phyloP scores from a whole-genome alignment of 2,113 vertebrate species.

The Megaceryle torquata region DNA sequence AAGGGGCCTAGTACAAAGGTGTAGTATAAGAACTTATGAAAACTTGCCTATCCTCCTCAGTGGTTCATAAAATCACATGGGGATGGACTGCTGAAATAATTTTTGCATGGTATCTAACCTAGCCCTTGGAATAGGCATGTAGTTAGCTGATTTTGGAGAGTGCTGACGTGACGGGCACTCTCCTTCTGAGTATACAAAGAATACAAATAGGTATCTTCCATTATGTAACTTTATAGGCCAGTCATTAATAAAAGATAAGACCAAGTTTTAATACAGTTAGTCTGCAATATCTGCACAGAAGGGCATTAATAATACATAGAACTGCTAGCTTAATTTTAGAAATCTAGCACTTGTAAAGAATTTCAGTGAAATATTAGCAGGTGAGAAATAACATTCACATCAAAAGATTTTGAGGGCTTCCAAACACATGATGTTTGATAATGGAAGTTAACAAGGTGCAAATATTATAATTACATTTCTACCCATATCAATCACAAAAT shows the following conservation, averaged over 20 bases:
- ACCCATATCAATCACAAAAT: not conserved
- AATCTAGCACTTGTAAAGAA: not conserved
- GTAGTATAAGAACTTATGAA: not conserved
- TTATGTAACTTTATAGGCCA: not conserved
- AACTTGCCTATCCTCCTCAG: not conserved
- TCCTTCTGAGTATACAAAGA: not conserved
- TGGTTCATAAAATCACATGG: not conserved
- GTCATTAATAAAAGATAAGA: not conserved
- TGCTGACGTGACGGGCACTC: not conserved
- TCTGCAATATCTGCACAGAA: not conserved
- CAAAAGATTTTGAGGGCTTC: not conserved
- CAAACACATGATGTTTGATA: not conserved
- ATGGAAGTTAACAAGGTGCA: not conserved
- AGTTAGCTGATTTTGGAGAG: not conserved
- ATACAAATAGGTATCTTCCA: not conserved
- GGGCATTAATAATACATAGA: not conserved
- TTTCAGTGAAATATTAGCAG: not conserved
- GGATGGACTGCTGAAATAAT: not conserved
- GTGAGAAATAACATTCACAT: not conserved
- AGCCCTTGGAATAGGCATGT: not conserved
- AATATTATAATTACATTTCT: not conserved
- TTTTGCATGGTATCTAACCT: not conserved
- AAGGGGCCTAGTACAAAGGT: not conserved
- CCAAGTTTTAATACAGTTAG: not conserved
- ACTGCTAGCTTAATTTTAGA: not conserved